These are phyloP conservation scores for Hemicentrotus pulcherrimus DNA, from an alignment of 35 echinoderm and acorn worm genomes.

Conservation along the genomic window DNA sequence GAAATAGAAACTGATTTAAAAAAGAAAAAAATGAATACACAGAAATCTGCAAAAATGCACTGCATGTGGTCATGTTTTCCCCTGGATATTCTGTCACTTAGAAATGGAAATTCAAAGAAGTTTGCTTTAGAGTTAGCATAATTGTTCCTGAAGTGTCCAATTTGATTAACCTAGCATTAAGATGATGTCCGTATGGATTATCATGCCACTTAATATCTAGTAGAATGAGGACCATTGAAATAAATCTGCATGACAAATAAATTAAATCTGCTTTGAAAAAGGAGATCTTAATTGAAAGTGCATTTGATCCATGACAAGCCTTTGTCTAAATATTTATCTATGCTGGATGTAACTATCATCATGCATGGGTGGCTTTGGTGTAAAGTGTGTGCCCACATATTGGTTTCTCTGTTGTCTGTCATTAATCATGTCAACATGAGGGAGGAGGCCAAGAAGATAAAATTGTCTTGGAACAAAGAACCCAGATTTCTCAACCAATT, in stretches of 20 bases:
- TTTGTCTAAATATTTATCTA: constrained; percentile 42
- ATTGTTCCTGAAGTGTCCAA: not conserved
- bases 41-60: not conserved
- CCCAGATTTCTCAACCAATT: constrained; percentile 15
- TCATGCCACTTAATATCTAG: not conserved
- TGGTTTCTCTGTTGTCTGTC: constrained; percentile 21
- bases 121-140: not conserved
- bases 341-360: not conserved
- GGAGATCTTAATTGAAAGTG: constrained; percentile 40
- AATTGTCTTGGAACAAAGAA: constrained; percentile 32
- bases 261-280: constrained; percentile 21
- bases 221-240: not conserved
- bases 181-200: not conserved
- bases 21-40: not conserved
- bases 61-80: not conserved
- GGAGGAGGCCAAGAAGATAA: not conserved
- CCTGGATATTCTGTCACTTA: not conserved
- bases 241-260: constrained; percentile 36
- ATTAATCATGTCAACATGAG: constrained; percentile 42
- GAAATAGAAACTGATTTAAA: not conserved
- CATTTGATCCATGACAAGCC: constrained; percentile 37
- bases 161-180: not conserved
- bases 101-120: not conserved
- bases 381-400: constrained; percentile 20
- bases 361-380: not conserved